A percentile compares a stretch with the other conserved stretches of the same genome.
phyloP scores from a whole-genome alignment of 2,888 invertebrate species.

The Spisula subtruncata region DNA sequence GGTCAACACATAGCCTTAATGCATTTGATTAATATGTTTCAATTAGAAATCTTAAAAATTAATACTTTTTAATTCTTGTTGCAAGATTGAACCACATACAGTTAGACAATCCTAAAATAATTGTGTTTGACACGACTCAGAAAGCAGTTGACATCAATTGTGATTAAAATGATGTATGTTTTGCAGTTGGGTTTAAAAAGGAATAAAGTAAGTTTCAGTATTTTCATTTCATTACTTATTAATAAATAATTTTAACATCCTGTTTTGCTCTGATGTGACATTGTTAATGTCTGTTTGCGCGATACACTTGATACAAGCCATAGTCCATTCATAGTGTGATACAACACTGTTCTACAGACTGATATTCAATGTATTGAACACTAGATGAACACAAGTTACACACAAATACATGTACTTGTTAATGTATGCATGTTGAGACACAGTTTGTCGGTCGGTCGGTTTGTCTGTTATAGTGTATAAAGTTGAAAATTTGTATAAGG shows the following conservation, averaged over 20 bases:
- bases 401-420: background rate
- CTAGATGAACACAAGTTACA: background rate
- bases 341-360: background rate
- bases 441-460: background rate
- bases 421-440: background rate
- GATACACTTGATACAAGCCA: background rate
- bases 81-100: too few species aligned
- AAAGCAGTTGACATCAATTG: too few species aligned
- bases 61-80: too few species aligned
- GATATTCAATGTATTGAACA: background rate
- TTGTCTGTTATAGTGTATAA: constrained; percentile 20
- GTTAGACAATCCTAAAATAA: too few species aligned
- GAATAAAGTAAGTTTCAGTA: too few species aligned
- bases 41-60: too few species aligned
- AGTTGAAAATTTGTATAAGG: constrained; percentile 36
- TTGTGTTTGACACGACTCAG: too few species aligned
- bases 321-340: background rate
- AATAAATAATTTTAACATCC: too few species aligned
- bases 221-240: too few species aligned
- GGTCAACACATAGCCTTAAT: background rate
- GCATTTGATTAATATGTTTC: too few species aligned
- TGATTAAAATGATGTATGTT: too few species aligned
- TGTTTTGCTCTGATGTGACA: background rate
- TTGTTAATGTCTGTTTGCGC: background rate
- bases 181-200: too few species aligned